Evolutionary conservation across 2,888 invertebrate species (phyloP).

Genomic region (Crossocerus cetratus): DNA sequence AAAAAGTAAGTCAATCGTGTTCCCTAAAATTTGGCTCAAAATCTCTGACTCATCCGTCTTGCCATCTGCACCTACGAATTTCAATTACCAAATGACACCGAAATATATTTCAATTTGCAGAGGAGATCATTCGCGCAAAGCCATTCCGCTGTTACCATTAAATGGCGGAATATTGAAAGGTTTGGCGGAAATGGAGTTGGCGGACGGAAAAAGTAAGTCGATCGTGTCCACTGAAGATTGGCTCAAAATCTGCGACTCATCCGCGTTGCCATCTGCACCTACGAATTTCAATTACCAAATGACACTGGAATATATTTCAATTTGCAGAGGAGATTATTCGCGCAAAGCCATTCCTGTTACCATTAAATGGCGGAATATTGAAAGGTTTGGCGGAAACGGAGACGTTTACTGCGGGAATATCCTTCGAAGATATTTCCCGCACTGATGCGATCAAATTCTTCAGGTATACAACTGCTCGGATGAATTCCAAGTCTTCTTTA

Average conservation of each 20-base stretch:
- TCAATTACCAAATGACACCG: background rate
- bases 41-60: too few relatives aligned
- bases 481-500: constrained; percentile 44
- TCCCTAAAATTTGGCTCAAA: too few relatives aligned
- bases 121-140: background rate
- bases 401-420: constrained; percentile 15
- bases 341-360: background rate
- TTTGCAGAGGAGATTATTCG: background rate
- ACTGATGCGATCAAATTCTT: constrained; percentile 30
- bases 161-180: background rate
- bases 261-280: too few relatives aligned
- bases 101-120: background rate
- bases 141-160: background rate
- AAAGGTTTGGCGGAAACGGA: constrained; percentile 25
- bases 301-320: background rate
- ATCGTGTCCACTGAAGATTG: too few relatives aligned
- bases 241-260: too few relatives aligned
- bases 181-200: constrained; percentile 16
- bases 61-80: background rate
- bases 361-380: background rate
- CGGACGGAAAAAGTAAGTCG: too few relatives aligned
- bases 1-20: too few relatives aligned
- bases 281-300: background rate
- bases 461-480: constrained; percentile 53
- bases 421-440: constrained; percentile 32